Evolutionary conservation across 2,888 invertebrate species (phyloP).

Genomic region (Cerastis rubricosa): DNA sequence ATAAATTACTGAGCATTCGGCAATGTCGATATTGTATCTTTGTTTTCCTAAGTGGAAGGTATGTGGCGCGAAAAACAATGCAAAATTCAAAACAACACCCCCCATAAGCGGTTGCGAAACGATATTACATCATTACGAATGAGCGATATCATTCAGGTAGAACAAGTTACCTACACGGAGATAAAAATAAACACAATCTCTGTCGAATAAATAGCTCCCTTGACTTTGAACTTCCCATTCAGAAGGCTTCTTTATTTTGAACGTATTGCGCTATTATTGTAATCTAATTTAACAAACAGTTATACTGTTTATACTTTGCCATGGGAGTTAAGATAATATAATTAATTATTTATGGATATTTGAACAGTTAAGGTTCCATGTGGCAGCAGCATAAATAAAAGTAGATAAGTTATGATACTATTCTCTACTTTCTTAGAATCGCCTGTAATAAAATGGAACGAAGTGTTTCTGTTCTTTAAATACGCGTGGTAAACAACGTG

Average conservation of each 20-base stretch:
- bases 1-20: background rate
- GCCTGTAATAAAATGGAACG: constrained; percentile 27
- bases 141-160: constrained; percentile 60
- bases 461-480: constrained; percentile 34
- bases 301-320: background rate
- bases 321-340: background rate
- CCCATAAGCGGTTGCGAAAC: constrained; percentile 29
- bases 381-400: constrained; percentile 6
- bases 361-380: constrained; percentile 2
- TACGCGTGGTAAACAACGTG: constrained; percentile 21
- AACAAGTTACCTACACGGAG: constrained; percentile 67
- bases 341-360: constrained; percentile 7
- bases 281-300: constrained; percentile 22
- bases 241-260: constrained; percentile 54
- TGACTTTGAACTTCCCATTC: constrained; percentile 75
- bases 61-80: constrained; percentile 20
- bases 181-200: constrained; percentile 62
- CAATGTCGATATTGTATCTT: background rate
- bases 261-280: constrained; percentile 31
- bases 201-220: constrained; percentile 54
- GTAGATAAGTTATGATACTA: constrained; percentile 10
- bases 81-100: background rate
- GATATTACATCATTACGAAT: constrained; percentile 57
- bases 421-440: constrained; percentile 35
- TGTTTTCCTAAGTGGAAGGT: background rate